phyloP scores from a whole-genome alignment of 2,113 vertebrate species.

The Takifugu flavidus region DNA sequence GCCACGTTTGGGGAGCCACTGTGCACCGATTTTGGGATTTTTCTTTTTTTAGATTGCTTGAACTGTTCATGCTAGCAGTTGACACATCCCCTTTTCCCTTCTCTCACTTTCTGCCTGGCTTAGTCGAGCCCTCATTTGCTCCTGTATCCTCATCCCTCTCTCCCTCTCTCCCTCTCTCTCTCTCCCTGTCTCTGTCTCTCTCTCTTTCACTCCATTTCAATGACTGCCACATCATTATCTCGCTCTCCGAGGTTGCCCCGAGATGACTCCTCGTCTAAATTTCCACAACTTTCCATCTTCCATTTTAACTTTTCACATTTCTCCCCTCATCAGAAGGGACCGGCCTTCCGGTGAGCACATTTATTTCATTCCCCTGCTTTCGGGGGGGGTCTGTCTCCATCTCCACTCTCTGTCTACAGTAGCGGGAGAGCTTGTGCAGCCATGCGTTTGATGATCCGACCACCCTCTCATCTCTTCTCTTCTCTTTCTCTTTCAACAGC shows the following conservation, averaged over 20 bases:
- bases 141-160: conserved; percentile 9
- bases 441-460: conserved; percentile 65
- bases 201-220: conserved; percentile 3
- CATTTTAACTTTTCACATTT: background rate
- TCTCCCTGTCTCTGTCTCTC: background rate
- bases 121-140: conserved; percentile 4
- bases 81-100: background rate
- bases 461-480: conserved; percentile 42
- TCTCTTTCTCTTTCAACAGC: conserved; percentile 79
- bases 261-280: conserved; percentile 11
- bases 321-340: background rate
- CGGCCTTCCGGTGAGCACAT: too few species aligned
- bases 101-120: conserved; percentile 8
- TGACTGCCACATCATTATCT: conserved; percentile 18
- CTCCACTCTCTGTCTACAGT: conserved; percentile 42
- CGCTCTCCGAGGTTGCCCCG: conserved; percentile 10
- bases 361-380: too few species aligned
- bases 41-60: too few species aligned
- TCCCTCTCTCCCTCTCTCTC: conserved; percentile 10
- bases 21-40: too few species aligned
- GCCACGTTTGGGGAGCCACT: too few species aligned
- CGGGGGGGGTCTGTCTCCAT: conserved; percentile 44
- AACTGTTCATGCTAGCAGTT: background rate
- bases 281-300: background rate
- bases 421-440: conserved; percentile 67